Percentiles rank a stretch among this genome's conserved stretches.
phyloP scores from a whole-genome alignment of 2,797 vertebrate species.

The Craterocephalus amniculus region DNA sequence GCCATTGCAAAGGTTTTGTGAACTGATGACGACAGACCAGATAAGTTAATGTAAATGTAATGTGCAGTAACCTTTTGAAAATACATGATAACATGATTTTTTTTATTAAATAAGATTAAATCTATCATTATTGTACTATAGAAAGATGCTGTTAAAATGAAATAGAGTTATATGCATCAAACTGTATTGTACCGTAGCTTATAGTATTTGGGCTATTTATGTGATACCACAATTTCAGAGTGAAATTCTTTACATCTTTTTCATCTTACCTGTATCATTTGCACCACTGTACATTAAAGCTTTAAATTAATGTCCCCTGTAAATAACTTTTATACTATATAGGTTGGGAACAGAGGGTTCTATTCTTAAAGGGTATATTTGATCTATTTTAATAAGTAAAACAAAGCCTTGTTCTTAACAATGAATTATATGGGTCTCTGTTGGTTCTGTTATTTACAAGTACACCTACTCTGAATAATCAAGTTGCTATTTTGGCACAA shows the following conservation, averaged over 20 bases:
- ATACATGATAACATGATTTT: neutral
- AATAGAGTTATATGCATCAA: no score
- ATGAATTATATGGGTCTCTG: neutral
- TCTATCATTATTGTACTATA: neutral
- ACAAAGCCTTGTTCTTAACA: neutral
- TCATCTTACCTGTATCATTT: neutral
- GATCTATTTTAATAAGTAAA: neutral
- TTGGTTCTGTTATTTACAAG: neutral
- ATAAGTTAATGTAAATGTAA: neutral
- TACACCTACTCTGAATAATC: no score
- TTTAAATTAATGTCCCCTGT: conserved; percentile 1
- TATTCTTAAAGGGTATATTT: neutral
- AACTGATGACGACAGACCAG: neutral
- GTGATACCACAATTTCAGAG: neutral
- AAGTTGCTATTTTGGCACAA: no score
- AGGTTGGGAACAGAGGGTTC: neutral
- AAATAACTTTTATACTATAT: neutral
- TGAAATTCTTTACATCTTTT: neutral
- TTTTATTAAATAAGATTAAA: neutral
- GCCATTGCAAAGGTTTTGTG: no score
- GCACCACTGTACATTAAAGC: conserved; percentile 5
- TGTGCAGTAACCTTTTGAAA: neutral
- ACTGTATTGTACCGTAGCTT: no score
- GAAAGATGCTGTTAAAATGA: no score
- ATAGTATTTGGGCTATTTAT: no score